Base-by-base conservation (phyloP, 2,888 invertebrate species). In the Nysson spinosus region DNA sequence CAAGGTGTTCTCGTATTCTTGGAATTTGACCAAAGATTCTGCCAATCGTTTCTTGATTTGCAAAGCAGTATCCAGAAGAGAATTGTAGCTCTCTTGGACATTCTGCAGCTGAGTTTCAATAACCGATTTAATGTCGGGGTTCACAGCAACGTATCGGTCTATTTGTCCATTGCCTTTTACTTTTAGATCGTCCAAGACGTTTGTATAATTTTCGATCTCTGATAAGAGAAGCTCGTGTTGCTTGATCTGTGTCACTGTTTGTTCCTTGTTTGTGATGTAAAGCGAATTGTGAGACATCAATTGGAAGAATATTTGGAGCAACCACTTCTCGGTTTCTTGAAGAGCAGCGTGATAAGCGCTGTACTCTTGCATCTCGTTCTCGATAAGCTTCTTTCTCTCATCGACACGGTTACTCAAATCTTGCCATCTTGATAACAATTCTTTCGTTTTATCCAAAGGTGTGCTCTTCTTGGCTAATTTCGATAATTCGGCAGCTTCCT, bases 241-340 rank as follows among this genome's bases (percentile, higher is more conserved):
- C n/a, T 93, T 93, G 30, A 97, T 91, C 87, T 97, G 97, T 70
- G 96, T 94, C 79, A 95, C 92, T 0, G 97, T 97, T 86, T 98
- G 96, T 76, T 96, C 95, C 56, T 96, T 91, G 81, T 95, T 96
- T 3, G 95, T 94, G 63, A 97, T 97, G 83, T 96, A 96, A 14
- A 97, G 89, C 0, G 97, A 96, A 85, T 98, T 98, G 83, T 97
- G 97, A 0, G 96, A 95, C 97, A 98, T 97, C 0, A 98, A 89
- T 83, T 96, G 95, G 91, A 97, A 97, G 1, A 97, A 97, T 47
- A 96, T 95, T 88, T 97, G 97, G 17, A 98, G 87, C 40, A 98
- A 88, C 98, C 98, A 98, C 85, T 97, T 97, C 86, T 98, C 98
- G 0, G 95, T 95, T 78, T 97, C 97, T 88, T 98, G 98, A 17